phyloP scores from a whole-genome alignment of 1,140 invertebrate species.

The Diuraphis noxia region DNA sequence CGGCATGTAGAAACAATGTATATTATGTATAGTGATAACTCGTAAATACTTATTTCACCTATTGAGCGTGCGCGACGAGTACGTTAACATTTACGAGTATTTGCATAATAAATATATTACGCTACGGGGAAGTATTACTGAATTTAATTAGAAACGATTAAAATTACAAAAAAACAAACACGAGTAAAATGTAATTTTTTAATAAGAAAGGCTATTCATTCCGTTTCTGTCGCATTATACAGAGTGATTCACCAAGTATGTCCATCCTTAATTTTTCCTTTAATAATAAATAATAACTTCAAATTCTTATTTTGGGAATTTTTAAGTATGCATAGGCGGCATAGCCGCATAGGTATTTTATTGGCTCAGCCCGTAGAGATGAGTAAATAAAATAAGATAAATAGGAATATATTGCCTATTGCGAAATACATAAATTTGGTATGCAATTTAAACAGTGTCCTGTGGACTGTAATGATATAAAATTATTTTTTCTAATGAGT shows the following conservation, averaged over 20 bases:
- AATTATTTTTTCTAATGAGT: background rate
- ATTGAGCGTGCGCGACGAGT: background rate
- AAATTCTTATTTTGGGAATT: background rate
- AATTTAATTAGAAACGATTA: background rate
- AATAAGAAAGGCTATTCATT: background rate
- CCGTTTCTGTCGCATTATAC: background rate
- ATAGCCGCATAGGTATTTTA: too few relatives aligned
- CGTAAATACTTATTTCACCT: conserved; percentile 41
- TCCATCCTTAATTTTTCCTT: background rate
- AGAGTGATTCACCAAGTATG: background rate
- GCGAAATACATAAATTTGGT: background rate
- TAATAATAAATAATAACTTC: background rate
- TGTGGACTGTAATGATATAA: background rate
- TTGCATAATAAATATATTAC: background rate
- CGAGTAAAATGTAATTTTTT: background rate
- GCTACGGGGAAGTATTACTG: background rate
- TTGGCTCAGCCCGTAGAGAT: too few relatives aligned
- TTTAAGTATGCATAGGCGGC: background rate
- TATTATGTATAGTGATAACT: background rate
- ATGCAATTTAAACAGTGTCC: background rate
- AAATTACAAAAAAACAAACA: background rate
- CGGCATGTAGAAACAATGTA: too few relatives aligned
- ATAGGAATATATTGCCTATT: background rate
- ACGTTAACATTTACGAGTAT: conserved; percentile 6
- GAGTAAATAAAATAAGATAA: too few relatives aligned